Base-by-base conservation (phyloP, 2,888 invertebrate genomes). In the Lottia scabra region DNA sequence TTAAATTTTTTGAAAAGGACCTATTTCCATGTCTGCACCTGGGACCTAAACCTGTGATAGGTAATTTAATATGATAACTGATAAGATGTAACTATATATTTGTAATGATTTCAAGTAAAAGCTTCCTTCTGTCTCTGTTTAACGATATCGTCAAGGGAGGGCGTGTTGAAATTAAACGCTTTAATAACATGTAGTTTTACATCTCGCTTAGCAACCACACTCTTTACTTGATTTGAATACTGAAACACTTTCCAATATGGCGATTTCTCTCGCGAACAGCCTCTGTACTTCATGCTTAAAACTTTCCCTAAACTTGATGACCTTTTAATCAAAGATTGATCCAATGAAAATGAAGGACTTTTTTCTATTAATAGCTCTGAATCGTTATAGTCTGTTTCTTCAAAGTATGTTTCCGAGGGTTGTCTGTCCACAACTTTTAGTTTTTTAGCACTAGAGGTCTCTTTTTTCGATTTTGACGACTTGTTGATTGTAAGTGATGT, bases 141-240 rank as follows among this genome's bases (percentile, higher is more conserved):
- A 69, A 93, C 91, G 70, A 90, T 80, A 85, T 92, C 92, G 88
- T 93, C 93, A 13, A 93, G 93, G 0, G 93, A 93, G 2, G 91
- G 91, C 62, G 90, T 90, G 44, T 91, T 88, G 88, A 93, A 94
- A 76, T 91, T 89, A 89, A 93, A 93, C 64, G 84, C 77, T 19
- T 65, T 68, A 13, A 85, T 75, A n/a, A 73, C 65, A 8, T 74
- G 71, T 62, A 72, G 8, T 16, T 74, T 44, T 13, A 63, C 44
- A 56, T 56, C 65, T 23, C 63, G 67, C 10, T 26, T 45, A 23
- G 43, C 63, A 19, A 68, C 69, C 10, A 70, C 38, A 23, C 69
- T 64, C 67, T 74, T 77, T 23, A 68, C 75, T 73, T 85, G 84
- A 15, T 68, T 69, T 13, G 48, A 65, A 68, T 77, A 84, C 10